Evolutionary conservation across 2,113 vertebrate species (phyloP).

Genomic region (Eidolon helvum): DNA sequence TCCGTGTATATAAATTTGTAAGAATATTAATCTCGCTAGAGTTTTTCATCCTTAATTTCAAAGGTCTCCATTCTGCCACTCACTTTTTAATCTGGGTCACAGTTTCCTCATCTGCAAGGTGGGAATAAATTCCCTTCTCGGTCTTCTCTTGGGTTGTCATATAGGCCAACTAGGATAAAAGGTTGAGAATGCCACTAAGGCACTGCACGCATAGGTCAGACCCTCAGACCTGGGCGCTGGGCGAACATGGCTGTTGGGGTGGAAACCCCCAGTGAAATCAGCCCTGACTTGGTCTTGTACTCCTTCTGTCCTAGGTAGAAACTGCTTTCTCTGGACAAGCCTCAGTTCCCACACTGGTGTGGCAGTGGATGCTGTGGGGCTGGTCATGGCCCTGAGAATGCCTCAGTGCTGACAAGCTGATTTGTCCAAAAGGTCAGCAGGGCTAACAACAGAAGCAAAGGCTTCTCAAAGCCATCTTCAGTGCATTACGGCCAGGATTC

Average conservation of each 20-base stretch:
- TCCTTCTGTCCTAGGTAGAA: background rate
- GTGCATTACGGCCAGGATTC: background rate
- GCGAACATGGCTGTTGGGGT: background rate
- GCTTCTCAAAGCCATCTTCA: background rate
- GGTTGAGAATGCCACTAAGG: background rate
- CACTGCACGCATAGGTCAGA: accelerated
- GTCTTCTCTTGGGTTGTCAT: too few species aligned
- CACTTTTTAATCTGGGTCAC: background rate
- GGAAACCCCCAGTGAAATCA: background rate
- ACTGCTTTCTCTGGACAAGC: background rate
- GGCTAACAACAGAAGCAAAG: background rate
- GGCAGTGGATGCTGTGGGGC: background rate
- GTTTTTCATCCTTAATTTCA: background rate
- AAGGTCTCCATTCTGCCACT: background rate
- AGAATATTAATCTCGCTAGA: background rate
- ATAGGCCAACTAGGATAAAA: background rate
- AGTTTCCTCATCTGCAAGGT: background rate
- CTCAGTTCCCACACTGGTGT: background rate
- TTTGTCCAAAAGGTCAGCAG: background rate
- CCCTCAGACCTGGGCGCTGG: background rate
- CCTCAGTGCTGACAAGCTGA: background rate
- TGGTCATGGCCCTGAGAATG: background rate
- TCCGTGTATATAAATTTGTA: background rate
- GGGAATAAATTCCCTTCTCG: background rate
- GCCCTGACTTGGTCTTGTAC: background rate